Evolutionary conservation across 1,140 invertebrate species (phyloP).

Genomic region (Meloidogyne floridensis): DNA sequence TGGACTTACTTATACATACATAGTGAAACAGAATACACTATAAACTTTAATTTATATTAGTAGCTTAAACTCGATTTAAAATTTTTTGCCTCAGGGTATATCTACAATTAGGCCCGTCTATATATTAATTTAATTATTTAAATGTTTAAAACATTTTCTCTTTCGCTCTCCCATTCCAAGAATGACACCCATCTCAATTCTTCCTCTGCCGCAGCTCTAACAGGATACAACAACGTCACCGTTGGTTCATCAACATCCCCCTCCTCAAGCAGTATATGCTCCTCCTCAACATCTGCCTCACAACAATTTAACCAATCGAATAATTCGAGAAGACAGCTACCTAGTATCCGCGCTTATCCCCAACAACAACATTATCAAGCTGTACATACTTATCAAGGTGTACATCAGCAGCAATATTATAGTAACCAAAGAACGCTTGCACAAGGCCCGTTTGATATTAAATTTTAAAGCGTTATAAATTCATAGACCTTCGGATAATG

Average conservation of each 20-base stretch:
- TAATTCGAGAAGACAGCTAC: not conserved
- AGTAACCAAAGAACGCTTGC: not conserved
- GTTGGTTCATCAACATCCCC: not conserved
- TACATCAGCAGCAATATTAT: slow-evolving; percentile 1
- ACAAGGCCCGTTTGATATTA: no score
- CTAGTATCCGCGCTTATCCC: not conserved
- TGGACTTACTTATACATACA: no score
- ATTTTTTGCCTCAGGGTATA: no score
- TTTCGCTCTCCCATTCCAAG: not conserved
- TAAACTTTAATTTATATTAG: no score
- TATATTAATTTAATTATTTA: no score
- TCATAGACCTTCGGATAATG: no score
- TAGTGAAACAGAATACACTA: no score
- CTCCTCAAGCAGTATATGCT: not conserved
- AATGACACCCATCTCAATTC: not conserved
- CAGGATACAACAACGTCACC: not conserved
- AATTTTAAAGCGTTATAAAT: no score
- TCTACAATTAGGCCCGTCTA: no score
- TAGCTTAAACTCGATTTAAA: no score
- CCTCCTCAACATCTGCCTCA: not conserved
- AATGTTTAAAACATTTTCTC: not conserved
- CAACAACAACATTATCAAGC: not conserved
- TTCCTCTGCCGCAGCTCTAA: not conserved
- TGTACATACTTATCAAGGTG: not conserved
- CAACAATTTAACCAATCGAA: not conserved